Evolutionary conservation across 2,888 invertebrate genomes (phyloP).

Genomic region (Parnassius smintheus): DNA sequence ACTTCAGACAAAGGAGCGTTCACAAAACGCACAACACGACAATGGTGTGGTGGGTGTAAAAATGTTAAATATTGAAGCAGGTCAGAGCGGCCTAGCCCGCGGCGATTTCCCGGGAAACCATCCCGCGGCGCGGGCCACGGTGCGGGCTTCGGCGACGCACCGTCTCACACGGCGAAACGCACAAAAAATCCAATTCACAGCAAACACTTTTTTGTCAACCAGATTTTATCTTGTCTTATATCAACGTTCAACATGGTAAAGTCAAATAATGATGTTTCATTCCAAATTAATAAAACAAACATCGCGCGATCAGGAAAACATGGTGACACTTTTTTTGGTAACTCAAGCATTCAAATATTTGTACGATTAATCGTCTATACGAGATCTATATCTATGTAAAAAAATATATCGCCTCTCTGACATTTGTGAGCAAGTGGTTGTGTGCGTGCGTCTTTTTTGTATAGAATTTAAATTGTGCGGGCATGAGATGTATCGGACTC

Average conservation of each 20-base stretch:
- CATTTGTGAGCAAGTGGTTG: constrained; percentile 14
- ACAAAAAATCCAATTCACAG: constrained; percentile 65
- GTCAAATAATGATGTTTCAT: constrained; percentile 80
- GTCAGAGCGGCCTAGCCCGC: constrained; percentile 44
- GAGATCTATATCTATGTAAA: constrained; percentile 27
- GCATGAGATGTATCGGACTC: constrained; percentile 60
- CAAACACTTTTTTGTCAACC: constrained; percentile 51
- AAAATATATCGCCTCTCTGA: constrained; percentile 16
- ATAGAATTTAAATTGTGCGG: constrained; percentile 52
- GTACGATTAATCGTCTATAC: constrained; percentile 32
- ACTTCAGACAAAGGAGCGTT: constrained; percentile 69
- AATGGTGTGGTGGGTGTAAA: constrained; percentile 72
- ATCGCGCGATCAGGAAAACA: constrained; percentile 51
- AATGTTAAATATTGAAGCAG: constrained; percentile 75
- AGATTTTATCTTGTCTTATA: constrained; percentile 65
- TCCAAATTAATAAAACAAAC: constrained; percentile 67
- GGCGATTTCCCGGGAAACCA: constrained; percentile 73
- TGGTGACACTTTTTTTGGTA: constrained; percentile 60
- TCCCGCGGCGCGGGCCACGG: constrained; percentile 75
- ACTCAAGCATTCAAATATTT: constrained; percentile 30
- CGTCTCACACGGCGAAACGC: constrained; percentile 70
- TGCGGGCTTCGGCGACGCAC: constrained; percentile 68
- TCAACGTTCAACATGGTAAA: constrained; percentile 73
- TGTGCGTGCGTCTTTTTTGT: constrained; percentile 56
- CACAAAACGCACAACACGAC: constrained; percentile 62